Conservation (phyloP, 2,797 vertebrate species). For the Thalassophryne amazonica region DNA sequence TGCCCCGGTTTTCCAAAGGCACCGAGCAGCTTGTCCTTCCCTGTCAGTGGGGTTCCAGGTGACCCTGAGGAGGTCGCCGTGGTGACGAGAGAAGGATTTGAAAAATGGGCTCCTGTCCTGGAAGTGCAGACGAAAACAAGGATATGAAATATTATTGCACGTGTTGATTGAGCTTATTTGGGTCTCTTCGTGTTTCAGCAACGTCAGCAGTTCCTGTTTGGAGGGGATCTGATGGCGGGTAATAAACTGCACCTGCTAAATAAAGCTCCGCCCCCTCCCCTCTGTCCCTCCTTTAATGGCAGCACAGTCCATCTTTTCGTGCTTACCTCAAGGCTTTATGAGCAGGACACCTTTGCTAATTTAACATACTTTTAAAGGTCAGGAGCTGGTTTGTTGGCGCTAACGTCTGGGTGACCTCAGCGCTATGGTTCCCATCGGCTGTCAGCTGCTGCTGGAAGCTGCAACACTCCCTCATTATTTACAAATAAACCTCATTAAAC, state of each 20-base stretch:
- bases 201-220: conserved; percentile 65
- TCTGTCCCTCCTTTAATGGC: conserved; percentile 11
- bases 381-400: conserved; percentile 43
- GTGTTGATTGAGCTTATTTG: conserved; percentile 79
- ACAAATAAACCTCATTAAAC: conserved; percentile 34
- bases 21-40: background rate
- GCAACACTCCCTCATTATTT: background rate
- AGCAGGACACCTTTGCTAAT: conserved; percentile 64
- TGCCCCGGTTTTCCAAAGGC: conserved; percentile 42
- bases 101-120: conserved; percentile 53
- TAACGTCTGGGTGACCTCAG: conserved; percentile 19
- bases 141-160: conserved; percentile 74
- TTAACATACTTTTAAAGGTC: conserved; percentile 72
- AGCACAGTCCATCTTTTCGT: conserved; percentile 48
- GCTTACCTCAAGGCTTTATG: conserved; percentile 54
- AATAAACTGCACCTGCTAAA: conserved; percentile 80
- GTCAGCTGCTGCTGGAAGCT: conserved; percentile 6
- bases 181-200: conserved; percentile 64
- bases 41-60: conserved; percentile 5
- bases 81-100: conserved; percentile 29
- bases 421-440: background rate
- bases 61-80: conserved; percentile 47
- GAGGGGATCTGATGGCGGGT: conserved; percentile 74
- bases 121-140: conserved; percentile 7
- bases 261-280: conserved; percentile 46